Percentiles rank a stretch among this genome's conserved stretches.
These are phyloP conservation scores for Polia nebulosa DNA, from an alignment of 2,888 invertebrate genomes.

Conservation along the genomic window DNA sequence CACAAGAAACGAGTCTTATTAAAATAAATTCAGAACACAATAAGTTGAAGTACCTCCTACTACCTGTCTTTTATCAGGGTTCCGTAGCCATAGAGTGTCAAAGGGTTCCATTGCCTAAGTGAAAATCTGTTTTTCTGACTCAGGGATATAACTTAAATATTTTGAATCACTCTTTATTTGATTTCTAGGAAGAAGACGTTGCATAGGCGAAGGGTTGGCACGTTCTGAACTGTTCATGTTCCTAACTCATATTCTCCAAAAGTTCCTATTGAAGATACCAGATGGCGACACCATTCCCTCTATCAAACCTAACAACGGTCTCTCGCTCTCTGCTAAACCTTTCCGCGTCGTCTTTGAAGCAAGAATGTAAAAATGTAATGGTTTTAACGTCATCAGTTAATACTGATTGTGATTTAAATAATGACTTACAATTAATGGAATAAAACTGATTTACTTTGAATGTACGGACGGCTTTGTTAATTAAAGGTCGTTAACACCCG, in stretches of 20 bases:
- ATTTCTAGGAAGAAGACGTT: constrained; percentile 93
- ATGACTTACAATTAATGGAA: constrained; percentile 14
- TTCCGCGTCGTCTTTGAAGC: constrained; percentile 85
- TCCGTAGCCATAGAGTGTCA: not conserved
- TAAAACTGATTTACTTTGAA: constrained; percentile 25
- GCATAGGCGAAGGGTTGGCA: constrained; percentile 94
- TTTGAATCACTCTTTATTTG: not conserved
- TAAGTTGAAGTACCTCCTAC: not conserved
- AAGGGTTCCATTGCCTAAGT: not conserved
- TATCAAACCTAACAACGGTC: constrained; percentile 89
- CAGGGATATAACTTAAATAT: not conserved
- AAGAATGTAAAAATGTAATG: constrained; percentile 63
- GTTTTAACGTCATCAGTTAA: constrained; percentile 14
- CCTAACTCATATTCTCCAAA: constrained; percentile 93
- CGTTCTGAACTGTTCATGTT: constrained; percentile 95
- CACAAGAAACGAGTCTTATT: constrained; percentile 14
- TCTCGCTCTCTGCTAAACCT: constrained; percentile 90
- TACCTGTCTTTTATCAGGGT: not conserved
- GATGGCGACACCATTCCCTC: constrained; percentile 83
- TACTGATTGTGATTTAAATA: not conserved
- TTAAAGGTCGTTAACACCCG: constrained; percentile 42
- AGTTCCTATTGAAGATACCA: constrained; percentile 88
- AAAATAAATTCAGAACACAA: not conserved
- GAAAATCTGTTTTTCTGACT: too few species aligned
- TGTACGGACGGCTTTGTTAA: constrained; percentile 22